A percentile compares a stretch with the other conserved stretches of the same genome.
Evolutionary conservation across 2,797 vertebrate genomes (phyloP).

Genomic region (Hylomyscus alleni): DNA sequence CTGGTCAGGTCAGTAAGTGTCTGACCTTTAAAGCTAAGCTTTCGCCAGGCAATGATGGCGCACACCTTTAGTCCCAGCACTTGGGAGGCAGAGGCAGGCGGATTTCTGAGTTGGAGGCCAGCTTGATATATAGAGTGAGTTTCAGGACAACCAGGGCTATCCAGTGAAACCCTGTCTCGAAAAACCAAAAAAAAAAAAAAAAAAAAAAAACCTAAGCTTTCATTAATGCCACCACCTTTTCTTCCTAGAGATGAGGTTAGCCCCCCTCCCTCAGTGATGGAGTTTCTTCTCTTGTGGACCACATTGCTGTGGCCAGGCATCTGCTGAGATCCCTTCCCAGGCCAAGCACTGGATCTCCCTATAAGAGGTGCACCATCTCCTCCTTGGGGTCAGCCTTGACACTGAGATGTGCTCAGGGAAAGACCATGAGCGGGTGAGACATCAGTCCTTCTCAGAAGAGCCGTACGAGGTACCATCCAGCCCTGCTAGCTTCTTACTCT

Average conservation of each 20-base stretch:
- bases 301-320: background rate
- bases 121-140: too few species aligned
- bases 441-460: background rate
- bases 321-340: background rate
- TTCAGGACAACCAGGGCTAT: too few species aligned
- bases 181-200: too few species aligned
- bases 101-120: too few species aligned
- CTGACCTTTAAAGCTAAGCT: constrained; percentile 35
- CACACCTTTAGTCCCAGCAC: too few species aligned
- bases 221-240: background rate
- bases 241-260: background rate
- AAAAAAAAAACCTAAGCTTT: background rate
- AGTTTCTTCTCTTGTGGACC: background rate
- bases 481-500: background rate
- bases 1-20: background rate
- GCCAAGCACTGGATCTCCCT: background rate
- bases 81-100: too few species aligned
- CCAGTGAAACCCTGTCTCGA: too few species aligned
- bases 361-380: background rate
- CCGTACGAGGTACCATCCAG: background rate
- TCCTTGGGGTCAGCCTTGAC: background rate
- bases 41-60: background rate
- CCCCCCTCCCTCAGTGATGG: background rate
- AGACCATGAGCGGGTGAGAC: background rate
- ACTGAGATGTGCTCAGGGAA: background rate